Evolutionary conservation across 2,113 vertebrate genomes (phyloP).

Genomic region (Pterocles orientalis): DNA sequence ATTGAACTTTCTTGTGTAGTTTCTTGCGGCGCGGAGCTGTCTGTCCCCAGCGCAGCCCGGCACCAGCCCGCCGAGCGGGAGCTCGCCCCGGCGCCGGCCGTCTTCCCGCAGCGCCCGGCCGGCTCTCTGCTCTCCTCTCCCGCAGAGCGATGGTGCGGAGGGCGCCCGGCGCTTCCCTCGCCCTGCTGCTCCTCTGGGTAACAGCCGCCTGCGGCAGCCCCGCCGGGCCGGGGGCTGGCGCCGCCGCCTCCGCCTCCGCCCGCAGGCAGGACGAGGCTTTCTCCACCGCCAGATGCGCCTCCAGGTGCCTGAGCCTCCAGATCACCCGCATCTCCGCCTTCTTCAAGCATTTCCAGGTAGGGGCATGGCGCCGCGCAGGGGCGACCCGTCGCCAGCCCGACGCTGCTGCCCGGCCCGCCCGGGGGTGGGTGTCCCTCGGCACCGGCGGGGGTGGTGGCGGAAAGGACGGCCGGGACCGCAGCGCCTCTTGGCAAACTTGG

Average conservation of each 20-base stretch:
- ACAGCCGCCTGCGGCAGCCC: slow-evolving; percentile 75
- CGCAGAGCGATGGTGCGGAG: slow-evolving; percentile 76
- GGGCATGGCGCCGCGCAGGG: neutral
- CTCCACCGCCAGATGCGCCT: slow-evolving; percentile 88
- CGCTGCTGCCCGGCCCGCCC: neutral
- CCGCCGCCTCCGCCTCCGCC: slow-evolving; percentile 57
- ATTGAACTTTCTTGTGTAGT: slow-evolving; percentile 74
- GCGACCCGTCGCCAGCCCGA: neutral
- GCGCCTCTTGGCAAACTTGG: neutral
- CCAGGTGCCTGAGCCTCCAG: slow-evolving; percentile 94
- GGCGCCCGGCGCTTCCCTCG: slow-evolving; percentile 71
- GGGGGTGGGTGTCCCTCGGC: neutral
- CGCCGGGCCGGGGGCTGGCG: slow-evolving; percentile 41
- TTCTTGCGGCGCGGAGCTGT: slow-evolving; percentile 30
- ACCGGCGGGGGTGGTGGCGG: neutral
- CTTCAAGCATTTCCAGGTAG: slow-evolving; percentile 92
- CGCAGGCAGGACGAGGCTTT: slow-evolving; percentile 86
- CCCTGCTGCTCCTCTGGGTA: slow-evolving; percentile 85
- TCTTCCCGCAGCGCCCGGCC: neutral
- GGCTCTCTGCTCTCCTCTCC: neutral
- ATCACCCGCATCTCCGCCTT: slow-evolving; percentile 95
- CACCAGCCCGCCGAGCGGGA: neutral
- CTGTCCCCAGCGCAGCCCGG: neutral
- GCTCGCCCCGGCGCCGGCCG: neutral
- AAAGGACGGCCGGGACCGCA: neutral